Conservation (phyloP, 1,140 invertebrate species). For the Asbolus verrucosus region DNA sequence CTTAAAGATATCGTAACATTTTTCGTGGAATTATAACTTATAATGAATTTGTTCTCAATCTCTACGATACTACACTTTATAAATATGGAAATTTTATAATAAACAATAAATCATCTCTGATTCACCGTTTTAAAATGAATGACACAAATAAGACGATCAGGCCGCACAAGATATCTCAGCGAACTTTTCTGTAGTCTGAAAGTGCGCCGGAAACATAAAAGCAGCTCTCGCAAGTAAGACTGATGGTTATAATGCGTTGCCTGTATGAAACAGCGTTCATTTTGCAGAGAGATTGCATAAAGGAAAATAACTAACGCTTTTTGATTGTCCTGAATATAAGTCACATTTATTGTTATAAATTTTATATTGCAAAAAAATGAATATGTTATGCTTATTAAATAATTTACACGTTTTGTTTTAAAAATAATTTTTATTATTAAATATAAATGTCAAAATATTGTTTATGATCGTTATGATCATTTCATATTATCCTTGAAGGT, state of each 20-base stretch:
- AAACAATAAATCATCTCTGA: slow-evolving; percentile 26
- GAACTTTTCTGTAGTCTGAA: slow-evolving; percentile 39
- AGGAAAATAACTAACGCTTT: slow-evolving; percentile 38
- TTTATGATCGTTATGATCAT: too few species aligned
- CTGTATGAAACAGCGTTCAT: slow-evolving; percentile 31
- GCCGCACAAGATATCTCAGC: slow-evolving; percentile 22
- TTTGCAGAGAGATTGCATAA: slow-evolving; percentile 38
- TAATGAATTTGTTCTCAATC: too few species aligned
- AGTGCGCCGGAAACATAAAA: slow-evolving; percentile 44
- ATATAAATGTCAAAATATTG: too few species aligned
- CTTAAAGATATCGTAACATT: too few species aligned
- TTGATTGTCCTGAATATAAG: slow-evolving; percentile 13
- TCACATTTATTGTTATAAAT: slow-evolving; percentile 34
- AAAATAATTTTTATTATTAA: too few species aligned
- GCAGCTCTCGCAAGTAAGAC: slow-evolving; percentile 40
- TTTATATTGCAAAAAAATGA: too few species aligned
- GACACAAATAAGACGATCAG: slow-evolving; percentile 32
- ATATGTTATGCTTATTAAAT: too few species aligned
- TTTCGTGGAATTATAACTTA: too few species aligned
- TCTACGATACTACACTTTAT: too few species aligned
- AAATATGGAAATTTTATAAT: slow-evolving; percentile 38
- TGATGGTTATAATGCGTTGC: slow-evolving; percentile 42
- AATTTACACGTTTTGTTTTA: too few species aligned
- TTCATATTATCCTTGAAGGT: too few species aligned
- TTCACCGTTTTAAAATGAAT: too few species aligned